Evolutionary conservation across 2,888 invertebrate species (phyloP).

Genomic region (Dysmachus trigonus): DNA sequence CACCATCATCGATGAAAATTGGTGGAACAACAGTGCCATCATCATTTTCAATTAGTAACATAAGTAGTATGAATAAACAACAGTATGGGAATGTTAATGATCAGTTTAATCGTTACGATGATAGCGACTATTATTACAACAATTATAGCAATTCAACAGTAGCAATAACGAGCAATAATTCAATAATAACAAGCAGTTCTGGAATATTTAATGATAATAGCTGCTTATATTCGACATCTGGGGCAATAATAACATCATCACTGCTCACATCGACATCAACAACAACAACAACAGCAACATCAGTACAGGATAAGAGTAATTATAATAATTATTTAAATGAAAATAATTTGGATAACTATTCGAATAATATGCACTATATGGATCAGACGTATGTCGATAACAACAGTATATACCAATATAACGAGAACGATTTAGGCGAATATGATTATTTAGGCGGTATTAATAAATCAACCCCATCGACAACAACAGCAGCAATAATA

Average conservation of each 20-base stretch:
- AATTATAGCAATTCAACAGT: conserved; percentile 17
- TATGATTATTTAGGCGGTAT: background rate
- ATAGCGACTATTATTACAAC: conserved; percentile 15
- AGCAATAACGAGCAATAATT: conserved; percentile 36
- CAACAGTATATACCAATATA: conserved; percentile 15
- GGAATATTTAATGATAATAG: conserved; percentile 3
- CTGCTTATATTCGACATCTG: background rate
- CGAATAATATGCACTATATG: background rate
- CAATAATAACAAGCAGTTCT: background rate
- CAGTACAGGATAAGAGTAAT: conserved; percentile 17
- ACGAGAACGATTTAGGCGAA: background rate
- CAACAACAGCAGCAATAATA: background rate
- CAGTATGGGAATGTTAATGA: background rate
- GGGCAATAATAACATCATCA: conserved; percentile 47
- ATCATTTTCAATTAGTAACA: conserved; percentile 39
- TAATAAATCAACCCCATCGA: background rate
- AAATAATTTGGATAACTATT: conserved; percentile 9
- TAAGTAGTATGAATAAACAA: background rate
- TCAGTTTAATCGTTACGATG: background rate
- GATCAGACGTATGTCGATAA: conserved; percentile 25
- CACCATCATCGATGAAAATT: conserved; percentile 15
- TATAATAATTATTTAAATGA: conserved; percentile 23
- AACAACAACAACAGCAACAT: conserved; percentile 44
- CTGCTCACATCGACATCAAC: conserved; percentile 37
- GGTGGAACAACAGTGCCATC: conserved; percentile 41